phyloP scores from a whole-genome alignment of 2,797 vertebrate species.

The Sylvia borin region DNA sequence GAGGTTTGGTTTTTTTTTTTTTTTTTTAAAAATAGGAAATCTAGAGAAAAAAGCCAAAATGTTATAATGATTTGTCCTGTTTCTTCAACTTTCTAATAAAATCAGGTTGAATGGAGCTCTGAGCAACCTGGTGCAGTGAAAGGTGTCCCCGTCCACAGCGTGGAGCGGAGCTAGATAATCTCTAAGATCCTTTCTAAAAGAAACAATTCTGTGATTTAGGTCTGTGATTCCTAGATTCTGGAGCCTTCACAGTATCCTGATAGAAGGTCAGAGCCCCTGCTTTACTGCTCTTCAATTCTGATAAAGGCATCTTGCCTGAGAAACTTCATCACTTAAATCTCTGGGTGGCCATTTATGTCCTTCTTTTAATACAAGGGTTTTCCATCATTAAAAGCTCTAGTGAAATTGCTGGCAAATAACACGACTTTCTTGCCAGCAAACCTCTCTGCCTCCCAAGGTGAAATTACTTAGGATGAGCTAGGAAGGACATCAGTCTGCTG shows the following conservation, averaged over 20 bases:
- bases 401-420: background rate
- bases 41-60: background rate
- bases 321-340: background rate
- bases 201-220: background rate
- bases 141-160: background rate
- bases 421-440: background rate
- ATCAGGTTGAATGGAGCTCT: background rate
- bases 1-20: accelerated
- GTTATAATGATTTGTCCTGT: background rate
- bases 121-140: background rate
- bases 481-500: background rate
- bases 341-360: background rate
- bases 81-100: background rate
- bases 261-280: background rate
- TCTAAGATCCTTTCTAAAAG: background rate
- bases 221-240: background rate
- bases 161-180: background rate
- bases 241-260: background rate
- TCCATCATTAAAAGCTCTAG: background rate
- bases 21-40: background rate
- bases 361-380: background rate
- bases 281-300: background rate
- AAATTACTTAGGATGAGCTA: background rate
- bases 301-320: background rate
- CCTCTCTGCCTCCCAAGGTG: background rate